A percentile compares a stretch with the other conserved stretches of the same genome.
Evolutionary conservation across 2,797 vertebrate genomes (phyloP).

Genomic region (Clamator glandarius): DNA sequence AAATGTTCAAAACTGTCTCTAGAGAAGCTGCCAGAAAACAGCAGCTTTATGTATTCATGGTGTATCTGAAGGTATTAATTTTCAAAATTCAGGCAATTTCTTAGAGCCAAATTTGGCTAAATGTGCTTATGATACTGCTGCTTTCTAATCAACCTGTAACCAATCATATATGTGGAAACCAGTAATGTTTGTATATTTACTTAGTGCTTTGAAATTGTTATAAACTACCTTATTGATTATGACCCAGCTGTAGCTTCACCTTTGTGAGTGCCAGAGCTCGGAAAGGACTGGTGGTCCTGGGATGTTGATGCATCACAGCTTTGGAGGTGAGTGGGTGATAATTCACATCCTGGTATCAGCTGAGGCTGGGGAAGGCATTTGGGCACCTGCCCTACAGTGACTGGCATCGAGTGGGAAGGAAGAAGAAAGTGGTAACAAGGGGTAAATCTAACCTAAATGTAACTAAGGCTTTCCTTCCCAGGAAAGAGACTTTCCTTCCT

Average conservation of each 20-base stretch:
- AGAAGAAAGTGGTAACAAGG: background rate
- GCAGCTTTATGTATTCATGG: background rate
- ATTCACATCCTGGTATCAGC: background rate
- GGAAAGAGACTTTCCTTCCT: background rate
- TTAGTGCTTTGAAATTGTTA: background rate
- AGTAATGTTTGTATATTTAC: background rate
- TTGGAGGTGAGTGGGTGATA: background rate
- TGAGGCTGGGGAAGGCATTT: background rate
- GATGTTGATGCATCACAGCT: background rate
- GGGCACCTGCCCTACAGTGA: background rate
- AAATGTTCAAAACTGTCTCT: background rate
- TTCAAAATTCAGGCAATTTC: background rate
- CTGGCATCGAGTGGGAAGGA: background rate
- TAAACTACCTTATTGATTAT: background rate
- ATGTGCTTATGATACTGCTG: background rate
- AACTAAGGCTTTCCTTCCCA: background rate
- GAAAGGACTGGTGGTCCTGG: background rate
- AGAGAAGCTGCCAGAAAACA: background rate
- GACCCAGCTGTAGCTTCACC: background rate
- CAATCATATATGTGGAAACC: background rate
- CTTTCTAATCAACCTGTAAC: background rate
- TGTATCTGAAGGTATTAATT: background rate
- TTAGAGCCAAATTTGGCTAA: background rate
- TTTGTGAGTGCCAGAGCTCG: rapidly evolving
- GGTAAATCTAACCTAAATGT: background rate